A percentile compares a stretch with the other conserved stretches of the same genome.
Evolutionary conservation across 2,888 invertebrate genomes (phyloP).

Genomic region (Stenoptilia bipunctidactyla): DNA sequence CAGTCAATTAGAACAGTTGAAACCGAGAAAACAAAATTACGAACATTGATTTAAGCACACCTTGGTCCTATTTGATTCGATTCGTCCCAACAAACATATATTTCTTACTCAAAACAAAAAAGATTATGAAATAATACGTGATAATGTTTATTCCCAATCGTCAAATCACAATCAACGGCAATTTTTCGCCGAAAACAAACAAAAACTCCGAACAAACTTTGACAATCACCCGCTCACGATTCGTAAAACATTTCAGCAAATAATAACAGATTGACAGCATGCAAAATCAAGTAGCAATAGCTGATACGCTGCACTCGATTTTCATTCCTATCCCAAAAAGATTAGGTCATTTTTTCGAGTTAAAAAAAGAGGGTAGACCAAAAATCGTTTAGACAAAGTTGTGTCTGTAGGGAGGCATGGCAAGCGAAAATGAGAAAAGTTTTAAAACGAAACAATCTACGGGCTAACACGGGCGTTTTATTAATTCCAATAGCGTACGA

Average conservation of each 20-base stretch:
- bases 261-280: slow-evolving; percentile 25
- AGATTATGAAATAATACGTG: too few relatives aligned
- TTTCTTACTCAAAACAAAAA: too few relatives aligned
- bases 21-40: too few relatives aligned
- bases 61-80: too few relatives aligned
- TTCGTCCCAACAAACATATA: too few relatives aligned
- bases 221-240: slow-evolving; percentile 18
- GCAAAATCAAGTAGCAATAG: too few relatives aligned
- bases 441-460: slow-evolving; percentile 38
- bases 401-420: slow-evolving; percentile 19
- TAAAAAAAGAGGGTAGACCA: slow-evolving; percentile 5
- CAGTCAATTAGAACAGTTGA: too few relatives aligned
- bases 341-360: slow-evolving; percentile 1
- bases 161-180: background rate
- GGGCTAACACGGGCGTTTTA: background rate
- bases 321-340: too few relatives aligned
- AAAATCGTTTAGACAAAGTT: slow-evolving; percentile 28
- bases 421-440: slow-evolving; percentile 51
- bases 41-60: too few relatives aligned
- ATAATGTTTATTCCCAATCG: too few relatives aligned
- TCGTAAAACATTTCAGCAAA: slow-evolving; percentile 14
- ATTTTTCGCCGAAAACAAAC: background rate
- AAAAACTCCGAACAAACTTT: slow-evolving; percentile 5
- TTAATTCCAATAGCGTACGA: background rate
- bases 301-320: too few relatives aligned